Conservation (phyloP, 2,113 vertebrate species). For the Myodes glareolus region DNA sequence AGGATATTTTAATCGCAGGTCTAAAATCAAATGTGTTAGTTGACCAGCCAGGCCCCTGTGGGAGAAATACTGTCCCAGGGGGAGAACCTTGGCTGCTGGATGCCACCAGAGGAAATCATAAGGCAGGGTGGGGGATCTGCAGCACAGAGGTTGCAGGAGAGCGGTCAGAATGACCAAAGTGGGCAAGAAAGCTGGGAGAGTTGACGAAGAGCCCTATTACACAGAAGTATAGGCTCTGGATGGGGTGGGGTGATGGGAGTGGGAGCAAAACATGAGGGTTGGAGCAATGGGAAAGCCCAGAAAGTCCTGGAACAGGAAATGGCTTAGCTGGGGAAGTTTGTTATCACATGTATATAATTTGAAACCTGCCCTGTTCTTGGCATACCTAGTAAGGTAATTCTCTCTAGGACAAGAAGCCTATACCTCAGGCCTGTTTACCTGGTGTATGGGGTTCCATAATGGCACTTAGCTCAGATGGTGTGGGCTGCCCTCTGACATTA, state of each 20-base stretch:
- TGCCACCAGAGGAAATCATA: neutral
- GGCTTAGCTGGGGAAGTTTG: neutral
- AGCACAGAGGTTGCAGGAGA: neutral
- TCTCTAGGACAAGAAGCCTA: neutral
- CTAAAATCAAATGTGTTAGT: neutral
- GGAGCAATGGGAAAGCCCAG: conserved; percentile 47
- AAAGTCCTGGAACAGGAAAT: conserved; percentile 61
- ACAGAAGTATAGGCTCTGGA: neutral
- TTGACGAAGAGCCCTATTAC: neutral
- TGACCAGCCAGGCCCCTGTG: neutral
- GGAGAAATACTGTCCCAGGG: neutral
- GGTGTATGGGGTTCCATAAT: neutral
- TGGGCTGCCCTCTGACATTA: conserved; percentile 65
- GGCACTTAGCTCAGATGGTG: neutral
- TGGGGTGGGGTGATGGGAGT: neutral
- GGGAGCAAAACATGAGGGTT: neutral
- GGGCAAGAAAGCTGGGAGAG: neutral
- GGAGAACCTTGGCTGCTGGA: neutral
- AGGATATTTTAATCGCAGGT: neutral
- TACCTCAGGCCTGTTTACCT: neutral
- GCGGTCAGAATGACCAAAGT: neutral
- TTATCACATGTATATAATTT: neutral
- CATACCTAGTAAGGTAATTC: neutral
- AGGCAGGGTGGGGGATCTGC: neutral
- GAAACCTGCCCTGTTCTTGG: neutral